Conservation (phyloP, 2,888 invertebrate genomes). For the Alentia gelatinosa region DNA sequence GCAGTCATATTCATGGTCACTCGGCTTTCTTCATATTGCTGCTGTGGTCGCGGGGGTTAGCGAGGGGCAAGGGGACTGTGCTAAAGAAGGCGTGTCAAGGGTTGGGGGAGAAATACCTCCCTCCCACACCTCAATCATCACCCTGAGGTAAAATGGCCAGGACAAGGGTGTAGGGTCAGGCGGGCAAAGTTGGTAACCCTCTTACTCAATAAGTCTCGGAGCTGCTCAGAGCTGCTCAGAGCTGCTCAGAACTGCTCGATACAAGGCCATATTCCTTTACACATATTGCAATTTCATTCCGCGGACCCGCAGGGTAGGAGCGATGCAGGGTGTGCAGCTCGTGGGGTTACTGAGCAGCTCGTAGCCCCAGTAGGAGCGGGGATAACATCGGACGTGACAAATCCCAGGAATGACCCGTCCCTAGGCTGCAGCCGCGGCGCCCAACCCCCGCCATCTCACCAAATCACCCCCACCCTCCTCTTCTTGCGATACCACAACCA, state of each 20-base stretch:
- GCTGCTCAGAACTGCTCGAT: no score
- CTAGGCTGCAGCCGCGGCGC: neutral
- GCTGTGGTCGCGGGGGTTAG: neutral
- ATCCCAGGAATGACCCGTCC: constrained; percentile 45
- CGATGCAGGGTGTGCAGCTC: neutral
- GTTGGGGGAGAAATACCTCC: neutral
- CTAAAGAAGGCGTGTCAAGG: neutral
- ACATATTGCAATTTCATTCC: constrained; percentile 44
- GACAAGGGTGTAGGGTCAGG: neutral
- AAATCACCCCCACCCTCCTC: neutral
- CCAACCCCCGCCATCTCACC: constrained; percentile 23
- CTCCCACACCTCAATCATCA: neutral
- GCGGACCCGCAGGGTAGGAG: neutral
- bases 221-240: neutral
- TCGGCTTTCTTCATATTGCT: neutral
- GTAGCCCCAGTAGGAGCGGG: neutral
- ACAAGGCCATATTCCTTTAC: constrained; percentile 44
- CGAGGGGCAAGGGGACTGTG: neutral
- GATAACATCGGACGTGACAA: constrained; percentile 40
- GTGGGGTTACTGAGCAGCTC: no score
- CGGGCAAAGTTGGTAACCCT: constrained; percentile 8
- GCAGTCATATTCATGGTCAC: neutral
- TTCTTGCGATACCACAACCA: neutral
- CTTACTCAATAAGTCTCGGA: constrained; percentile 16
- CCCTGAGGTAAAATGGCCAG: no score